Conservation (phyloP, 2,888 invertebrate genomes). For the Ptilodon capucinus region DNA sequence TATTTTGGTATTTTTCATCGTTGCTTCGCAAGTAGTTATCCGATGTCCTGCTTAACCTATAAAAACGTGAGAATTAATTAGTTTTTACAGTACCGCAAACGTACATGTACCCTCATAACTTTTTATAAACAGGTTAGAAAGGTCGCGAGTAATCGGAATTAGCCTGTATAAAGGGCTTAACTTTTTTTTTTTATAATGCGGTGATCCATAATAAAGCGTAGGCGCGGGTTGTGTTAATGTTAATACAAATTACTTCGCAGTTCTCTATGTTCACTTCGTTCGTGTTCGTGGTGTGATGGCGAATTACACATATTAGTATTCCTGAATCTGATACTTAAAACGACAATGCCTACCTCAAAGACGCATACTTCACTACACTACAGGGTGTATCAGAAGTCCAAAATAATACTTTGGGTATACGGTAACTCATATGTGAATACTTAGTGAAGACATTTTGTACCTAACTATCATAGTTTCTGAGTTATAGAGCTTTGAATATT, state of each 20-base stretch:
- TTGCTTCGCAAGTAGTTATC: neutral
- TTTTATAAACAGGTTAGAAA: neutral
- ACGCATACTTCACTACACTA: too few species aligned
- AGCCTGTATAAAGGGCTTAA: neutral
- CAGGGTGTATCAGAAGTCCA: too few species aligned
- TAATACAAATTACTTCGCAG: neutral
- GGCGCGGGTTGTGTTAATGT: neutral
- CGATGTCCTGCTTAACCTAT: neutral
- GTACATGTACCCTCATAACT: neutral
- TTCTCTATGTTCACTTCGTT: slow-evolving; percentile 2
- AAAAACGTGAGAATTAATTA: neutral
- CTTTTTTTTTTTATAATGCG: slow-evolving; percentile 1
- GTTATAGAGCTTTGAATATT: too few species aligned
- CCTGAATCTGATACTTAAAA: too few species aligned
- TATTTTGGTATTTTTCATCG: neutral
- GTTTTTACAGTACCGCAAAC: neutral
- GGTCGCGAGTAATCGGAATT: slow-evolving; percentile 1
- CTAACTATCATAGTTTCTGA: too few species aligned
- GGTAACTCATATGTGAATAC: too few species aligned
- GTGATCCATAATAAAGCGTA: slow-evolving; percentile 1
- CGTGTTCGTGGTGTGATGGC: too few species aligned
- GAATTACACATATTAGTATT: too few species aligned
- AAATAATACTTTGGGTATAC: too few species aligned
- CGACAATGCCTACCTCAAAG: too few species aligned
- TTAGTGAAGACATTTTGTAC: too few species aligned